Conservation (phyloP, 2,113 vertebrate species). For the Pterocles orientalis region DNA sequence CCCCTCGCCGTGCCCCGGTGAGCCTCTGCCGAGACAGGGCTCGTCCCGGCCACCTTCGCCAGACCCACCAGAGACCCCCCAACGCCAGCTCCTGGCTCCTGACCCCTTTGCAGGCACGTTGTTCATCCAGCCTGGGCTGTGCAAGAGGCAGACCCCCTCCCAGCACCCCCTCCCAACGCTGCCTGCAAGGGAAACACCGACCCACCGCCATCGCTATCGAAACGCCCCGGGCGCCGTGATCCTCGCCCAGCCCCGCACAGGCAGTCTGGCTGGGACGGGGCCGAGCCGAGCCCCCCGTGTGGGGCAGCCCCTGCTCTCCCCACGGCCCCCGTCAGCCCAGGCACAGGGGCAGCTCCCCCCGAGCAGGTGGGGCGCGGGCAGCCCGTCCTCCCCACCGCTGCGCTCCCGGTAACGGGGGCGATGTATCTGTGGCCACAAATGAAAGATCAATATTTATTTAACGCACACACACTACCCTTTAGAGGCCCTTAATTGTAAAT, state of each 20-base stretch:
- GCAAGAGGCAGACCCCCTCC: too few relatives aligned
- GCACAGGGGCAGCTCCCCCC: rapidly evolving
- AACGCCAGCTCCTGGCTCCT: too few relatives aligned
- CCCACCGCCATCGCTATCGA: too few relatives aligned
- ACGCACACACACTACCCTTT: conserved; percentile 55
- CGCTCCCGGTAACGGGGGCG: background rate
- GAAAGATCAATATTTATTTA: conserved; percentile 73
- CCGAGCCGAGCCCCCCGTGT: rapidly evolving
- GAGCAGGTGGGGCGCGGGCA: rapidly evolving
- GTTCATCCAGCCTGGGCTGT: too few relatives aligned
- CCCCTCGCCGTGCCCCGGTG: too few relatives aligned
- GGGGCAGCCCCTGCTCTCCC: background rate
- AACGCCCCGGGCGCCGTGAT: rapidly evolving
- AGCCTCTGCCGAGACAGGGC: too few relatives aligned
- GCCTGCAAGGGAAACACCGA: too few relatives aligned
- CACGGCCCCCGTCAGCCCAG: rapidly evolving
- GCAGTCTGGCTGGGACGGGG: rapidly evolving
- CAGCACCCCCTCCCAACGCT: too few relatives aligned
- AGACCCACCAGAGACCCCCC: too few relatives aligned
- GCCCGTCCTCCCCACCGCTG: background rate
- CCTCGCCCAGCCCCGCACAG: background rate
- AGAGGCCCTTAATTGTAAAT: conserved; percentile 67
- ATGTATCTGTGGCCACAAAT: conserved; percentile 51
- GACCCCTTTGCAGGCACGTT: too few relatives aligned
- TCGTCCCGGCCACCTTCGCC: too few relatives aligned